phyloP scores from a whole-genome alignment of 92 coral and sea anemone species.

The Ricordea florida region DNA sequence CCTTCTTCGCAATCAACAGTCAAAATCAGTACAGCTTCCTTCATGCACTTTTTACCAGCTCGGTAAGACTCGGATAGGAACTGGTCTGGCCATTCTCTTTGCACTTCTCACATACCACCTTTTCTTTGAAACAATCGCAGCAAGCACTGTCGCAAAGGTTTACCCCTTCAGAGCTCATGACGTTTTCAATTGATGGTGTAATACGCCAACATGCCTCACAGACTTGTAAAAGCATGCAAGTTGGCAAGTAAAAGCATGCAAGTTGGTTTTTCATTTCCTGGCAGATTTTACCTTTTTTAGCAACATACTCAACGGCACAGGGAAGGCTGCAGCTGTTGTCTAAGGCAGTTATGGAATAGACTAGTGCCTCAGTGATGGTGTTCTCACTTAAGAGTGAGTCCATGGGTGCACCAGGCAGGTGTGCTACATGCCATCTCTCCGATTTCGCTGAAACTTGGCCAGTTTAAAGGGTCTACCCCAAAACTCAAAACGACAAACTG shows the following conservation, averaged over 20 bases:
- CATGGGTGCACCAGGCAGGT: too few species aligned
- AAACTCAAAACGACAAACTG: too few species aligned
- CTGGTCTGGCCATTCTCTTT: conserved; percentile 25
- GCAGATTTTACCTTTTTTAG: conserved; percentile 50
- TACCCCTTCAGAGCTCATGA: neutral
- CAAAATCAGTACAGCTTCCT: conserved; percentile 11
- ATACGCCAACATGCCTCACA: conserved; percentile 22
- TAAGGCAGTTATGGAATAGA: conserved; percentile 14
- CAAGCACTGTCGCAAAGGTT: conserved; percentile 29
- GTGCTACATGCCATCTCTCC: too few species aligned
- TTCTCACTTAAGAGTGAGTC: too few species aligned
- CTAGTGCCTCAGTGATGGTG: conserved; percentile 26
- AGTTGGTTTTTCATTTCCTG: conserved; percentile 2
- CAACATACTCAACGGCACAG: conserved; percentile 35
- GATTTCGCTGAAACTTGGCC: too few species aligned
- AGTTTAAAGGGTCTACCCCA: too few species aligned
- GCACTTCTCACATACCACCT: conserved; percentile 32
- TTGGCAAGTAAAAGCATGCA: too few species aligned
- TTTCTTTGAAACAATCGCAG: neutral
- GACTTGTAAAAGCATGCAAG: conserved; percentile 26
- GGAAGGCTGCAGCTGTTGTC: conserved; percentile 50
- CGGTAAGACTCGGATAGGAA: conserved; percentile 29
- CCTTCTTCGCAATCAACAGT: conserved; percentile 54
- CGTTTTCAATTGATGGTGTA: neutral
- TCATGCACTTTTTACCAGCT: conserved; percentile 3